phyloP scores from a whole-genome alignment of 2,797 vertebrate species.

The Gymnoscopelus microlampas region DNA sequence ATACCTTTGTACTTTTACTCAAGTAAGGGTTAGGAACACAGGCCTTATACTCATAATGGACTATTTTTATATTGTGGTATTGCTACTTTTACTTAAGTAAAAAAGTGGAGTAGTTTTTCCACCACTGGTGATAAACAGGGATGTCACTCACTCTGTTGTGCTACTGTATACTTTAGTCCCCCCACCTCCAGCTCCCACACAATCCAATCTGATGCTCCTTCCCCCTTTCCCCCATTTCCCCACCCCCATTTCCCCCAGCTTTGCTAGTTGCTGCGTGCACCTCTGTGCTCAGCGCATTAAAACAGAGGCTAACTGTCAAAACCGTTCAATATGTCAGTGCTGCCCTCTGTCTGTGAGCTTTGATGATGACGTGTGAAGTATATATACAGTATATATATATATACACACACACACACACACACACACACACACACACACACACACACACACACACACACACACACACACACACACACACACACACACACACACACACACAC shows the following conservation, averaged over 20 bases:
- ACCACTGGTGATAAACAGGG: conserved; percentile 63
- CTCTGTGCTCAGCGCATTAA: conserved; percentile 27
- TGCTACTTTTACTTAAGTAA: no score
- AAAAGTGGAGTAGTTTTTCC: no score
- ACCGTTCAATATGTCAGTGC: conserved; percentile 43
- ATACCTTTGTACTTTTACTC: no score
- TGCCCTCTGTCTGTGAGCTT: conserved; percentile 63
- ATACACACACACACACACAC: no score
- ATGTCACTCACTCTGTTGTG: conserved; percentile 67
- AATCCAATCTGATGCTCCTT: conserved; percentile 63
- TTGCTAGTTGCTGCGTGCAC: not conserved
- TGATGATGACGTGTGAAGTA: not conserved
- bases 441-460: no score
- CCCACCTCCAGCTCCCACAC: conserved; percentile 42
- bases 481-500: no score
- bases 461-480: no score
- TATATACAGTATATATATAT: no score
- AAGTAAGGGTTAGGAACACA: no score
- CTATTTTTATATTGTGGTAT: no score
- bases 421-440: no score
- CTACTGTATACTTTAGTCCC: conserved; percentile 60
- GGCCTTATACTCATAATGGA: no score
- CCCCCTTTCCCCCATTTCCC: conserved; percentile 37
- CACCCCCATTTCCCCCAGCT: not conserved
- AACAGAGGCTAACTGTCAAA: conserved; percentile 8